Evolutionary conservation across 1,140 invertebrate species (phyloP), one percentile per base, ranked within the genome.

Genomic region (Spodoptera litura): DNA sequence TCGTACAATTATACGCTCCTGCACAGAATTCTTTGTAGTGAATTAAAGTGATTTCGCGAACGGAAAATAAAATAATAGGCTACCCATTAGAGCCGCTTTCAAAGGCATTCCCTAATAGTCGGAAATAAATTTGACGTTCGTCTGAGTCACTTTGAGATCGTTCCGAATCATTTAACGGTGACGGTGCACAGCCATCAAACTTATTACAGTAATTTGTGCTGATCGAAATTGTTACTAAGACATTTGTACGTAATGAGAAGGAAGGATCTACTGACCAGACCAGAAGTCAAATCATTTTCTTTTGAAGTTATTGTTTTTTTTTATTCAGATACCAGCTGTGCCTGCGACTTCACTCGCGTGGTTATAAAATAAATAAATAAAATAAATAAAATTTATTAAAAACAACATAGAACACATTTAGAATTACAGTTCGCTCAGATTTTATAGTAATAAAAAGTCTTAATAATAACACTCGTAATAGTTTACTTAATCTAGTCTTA

Each of bases 11-110:
- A 58, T 11, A 27, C 71, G 8, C 51, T 56, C 25, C 35, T 58
- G 56, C 52, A 35, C 35, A 52, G 61, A 76, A 35, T 74, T 89
- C 88, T 90, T 90, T 88, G 88, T 87, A 81, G 83, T 85, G 88
- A 92, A 92, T 92, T 92, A 92, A 91, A 89, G 88, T 89, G 91
- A 91, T 92, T 92, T 88, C 87, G 86, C 86, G 86, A 89, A 83
- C 86, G 89, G 89, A 91, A 91, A 89, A 90, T 92, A 91, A 90
- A 92, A 92, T 92, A 92, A 92, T 92, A 92, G 91, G 88, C 85
- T 79, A 78, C 85, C 89, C 91, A 91, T 91, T 91, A 91, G 88
- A 78, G 83, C 61, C 71, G 31, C 79, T 5, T 49, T 84, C 83
- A 84, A 84, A 84, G 83, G 79, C 78, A 81, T 61, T 78, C 84